Percentiles rank a stretch among this genome's conserved stretches.
Conservation (phyloP, 2,888 invertebrate species). For the Drosophila colorata region DNA sequence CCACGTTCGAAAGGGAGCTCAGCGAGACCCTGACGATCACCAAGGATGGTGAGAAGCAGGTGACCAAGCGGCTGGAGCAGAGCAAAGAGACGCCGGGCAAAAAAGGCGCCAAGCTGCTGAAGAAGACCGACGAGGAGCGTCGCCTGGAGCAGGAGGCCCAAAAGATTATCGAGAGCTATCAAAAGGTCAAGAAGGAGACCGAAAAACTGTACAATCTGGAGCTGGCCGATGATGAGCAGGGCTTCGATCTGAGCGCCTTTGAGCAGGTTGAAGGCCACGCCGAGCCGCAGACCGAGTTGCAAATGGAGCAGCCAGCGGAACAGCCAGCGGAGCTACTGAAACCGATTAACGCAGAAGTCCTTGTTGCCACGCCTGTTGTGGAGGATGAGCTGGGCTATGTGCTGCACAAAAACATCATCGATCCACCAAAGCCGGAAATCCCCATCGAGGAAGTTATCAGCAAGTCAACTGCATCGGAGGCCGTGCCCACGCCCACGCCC, state of each 20-base stretch:
- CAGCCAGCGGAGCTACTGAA: not conserved
- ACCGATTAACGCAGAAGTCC: not conserved
- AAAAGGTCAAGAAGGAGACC: conserved; percentile 82
- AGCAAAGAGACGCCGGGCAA: conserved; percentile 67
- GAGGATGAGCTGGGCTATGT: conserved; percentile 77
- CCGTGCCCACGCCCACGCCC: conserved; percentile 50
- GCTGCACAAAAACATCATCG: conserved; percentile 78
- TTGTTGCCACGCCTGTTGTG: conserved; percentile 1
- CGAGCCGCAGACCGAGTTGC: not conserved
- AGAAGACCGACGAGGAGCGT: conserved; percentile 81
- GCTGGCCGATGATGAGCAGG: conserved; percentile 72
- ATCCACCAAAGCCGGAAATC: conserved; percentile 25
- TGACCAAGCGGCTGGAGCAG: conserved; percentile 72
- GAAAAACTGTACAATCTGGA: conserved; percentile 75
- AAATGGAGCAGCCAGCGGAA: not conserved
- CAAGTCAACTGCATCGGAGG: conserved; percentile 13
- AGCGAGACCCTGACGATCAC: conserved; percentile 71
- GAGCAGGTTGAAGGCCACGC: conserved; percentile 53
- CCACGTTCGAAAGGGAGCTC: conserved; percentile 67
- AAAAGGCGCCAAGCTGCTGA: conserved; percentile 78
- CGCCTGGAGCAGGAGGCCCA: conserved; percentile 81
- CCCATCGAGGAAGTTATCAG: no score
- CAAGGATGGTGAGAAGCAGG: conserved; percentile 79
- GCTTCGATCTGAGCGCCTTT: conserved; percentile 76
- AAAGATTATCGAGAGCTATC: conserved; percentile 82